Base-by-base conservation (phyloP, 1,140 invertebrate species). In the Arctopsyche grandis region DNA sequence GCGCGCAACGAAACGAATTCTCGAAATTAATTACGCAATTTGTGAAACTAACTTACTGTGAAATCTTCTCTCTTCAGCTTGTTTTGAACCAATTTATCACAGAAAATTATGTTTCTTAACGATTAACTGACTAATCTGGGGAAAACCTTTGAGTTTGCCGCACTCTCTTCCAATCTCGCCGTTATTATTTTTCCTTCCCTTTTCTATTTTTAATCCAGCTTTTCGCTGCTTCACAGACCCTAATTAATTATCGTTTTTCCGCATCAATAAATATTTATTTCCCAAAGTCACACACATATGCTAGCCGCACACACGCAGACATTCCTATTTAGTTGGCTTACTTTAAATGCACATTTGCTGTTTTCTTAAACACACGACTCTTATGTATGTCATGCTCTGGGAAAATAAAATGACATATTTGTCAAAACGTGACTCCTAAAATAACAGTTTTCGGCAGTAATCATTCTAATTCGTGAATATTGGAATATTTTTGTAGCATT, bases 1-100 rank as follows among this genome's bases (percentile, higher is more conserved):
- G 44, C 26, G 69, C 74, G 74, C 16, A 58, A 63, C 58, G 74
- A 63, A 76, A 76, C 74, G 56, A 76, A 76, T 74, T 44, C 74
- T 9, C 26, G 29, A 76, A 76, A 76, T 76, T 76, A 76, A 76
- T 76, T 76, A 76, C 46, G 74, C 46, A 76, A 76, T 76, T 76
- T 76, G 74, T 29, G 74, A 76, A 76, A 76, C 74, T 76, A 76
- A 76, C 74, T 76, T 63, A 66, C 74, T 76, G 74, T 63, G 74
- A 76, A 76, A 76, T 76, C 74, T 76, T 76, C 74, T 44, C 74
- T 76, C 38, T 52, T 63, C 56, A 44, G 74, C 56, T 76, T 76
- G 74, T 76, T 76, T 76, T 76, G 56, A 76, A 76, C 74, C 74
- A 38, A 76, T 76, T 76, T 76, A 76, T 76, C 74, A 76, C 58